Conservation (phyloP, 2,113 vertebrate genomes). For the Chlamydotis undulata region DNA sequence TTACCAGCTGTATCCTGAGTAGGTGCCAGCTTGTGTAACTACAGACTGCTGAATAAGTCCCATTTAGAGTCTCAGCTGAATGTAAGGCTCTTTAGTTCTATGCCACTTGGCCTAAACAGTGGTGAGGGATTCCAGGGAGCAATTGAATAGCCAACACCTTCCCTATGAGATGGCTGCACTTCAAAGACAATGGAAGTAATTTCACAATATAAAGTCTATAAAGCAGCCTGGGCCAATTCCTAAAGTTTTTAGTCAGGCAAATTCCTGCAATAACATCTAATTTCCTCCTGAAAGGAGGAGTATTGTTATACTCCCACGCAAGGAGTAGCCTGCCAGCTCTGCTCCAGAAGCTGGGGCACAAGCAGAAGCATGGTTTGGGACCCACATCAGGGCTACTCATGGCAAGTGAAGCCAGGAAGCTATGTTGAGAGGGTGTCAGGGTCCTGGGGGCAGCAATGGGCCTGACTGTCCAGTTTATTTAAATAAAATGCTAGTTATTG, state of each 20-base stretch:
- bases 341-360: not conserved
- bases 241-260: not conserved
- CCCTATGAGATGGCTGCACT: not conserved
- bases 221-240: not conserved
- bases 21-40: not conserved
- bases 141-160: not conserved
- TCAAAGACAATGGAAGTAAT: not conserved
- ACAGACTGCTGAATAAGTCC: not conserved
- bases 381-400: not conserved
- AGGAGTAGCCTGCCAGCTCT: not conserved
- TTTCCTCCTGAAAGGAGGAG: not conserved
- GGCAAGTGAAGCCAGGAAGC: not conserved
- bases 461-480: not conserved
- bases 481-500: not conserved
- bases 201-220: not conserved
- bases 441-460: not conserved
- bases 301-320: fast-evolving
- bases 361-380: not conserved
- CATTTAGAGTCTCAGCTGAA: not conserved
- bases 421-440: not conserved
- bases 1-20: not conserved
- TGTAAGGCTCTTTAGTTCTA: not conserved
- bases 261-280: not conserved
- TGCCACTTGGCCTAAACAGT: not conserved
- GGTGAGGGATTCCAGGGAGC: not conserved